These are phyloP conservation scores for Centropristis striata DNA, from an alignment of 2,113 vertebrate species.

Conservation along the genomic window DNA sequence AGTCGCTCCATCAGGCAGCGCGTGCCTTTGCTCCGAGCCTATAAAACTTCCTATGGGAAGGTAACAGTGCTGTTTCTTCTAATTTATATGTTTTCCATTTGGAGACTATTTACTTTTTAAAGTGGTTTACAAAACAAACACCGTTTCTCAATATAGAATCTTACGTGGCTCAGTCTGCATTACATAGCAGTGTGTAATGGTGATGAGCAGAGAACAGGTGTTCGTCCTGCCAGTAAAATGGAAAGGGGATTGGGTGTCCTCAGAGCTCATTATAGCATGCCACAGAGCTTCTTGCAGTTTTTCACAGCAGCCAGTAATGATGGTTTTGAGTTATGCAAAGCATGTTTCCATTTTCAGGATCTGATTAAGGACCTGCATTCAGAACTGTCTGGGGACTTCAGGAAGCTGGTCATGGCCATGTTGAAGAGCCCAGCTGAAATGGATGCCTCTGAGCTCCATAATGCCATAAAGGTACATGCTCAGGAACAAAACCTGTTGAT, in stretches of 20 bases:
- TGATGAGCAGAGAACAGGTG: conserved; percentile 60
- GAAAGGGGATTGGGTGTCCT: conserved; percentile 46
- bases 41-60: conserved; percentile 98
- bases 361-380: conserved; percentile 97
- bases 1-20: conserved; percentile 94
- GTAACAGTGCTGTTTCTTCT: conserved; percentile 72
- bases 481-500: neutral
- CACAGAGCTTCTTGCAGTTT: neutral
- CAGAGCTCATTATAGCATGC: conserved; percentile 38
- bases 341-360: conserved; percentile 86
- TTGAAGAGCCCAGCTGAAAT: conserved; percentile 91
- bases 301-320: conserved; percentile 15
- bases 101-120: neutral
- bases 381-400: conserved; percentile 97
- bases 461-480: conserved; percentile 92
- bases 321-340: conserved; percentile 46
- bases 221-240: conserved; percentile 32
- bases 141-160: conserved; percentile 17
- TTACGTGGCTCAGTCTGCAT: neutral
- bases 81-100: neutral
- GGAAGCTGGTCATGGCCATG: conserved; percentile 93
- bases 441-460: conserved; percentile 91
- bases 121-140: neutral
- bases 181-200: neutral
- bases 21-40: conserved; percentile 90